These are phyloP conservation scores for Carcharodon carcharias DNA, from an alignment of 2,797 vertebrate genomes.

Conservation along the genomic window DNA sequence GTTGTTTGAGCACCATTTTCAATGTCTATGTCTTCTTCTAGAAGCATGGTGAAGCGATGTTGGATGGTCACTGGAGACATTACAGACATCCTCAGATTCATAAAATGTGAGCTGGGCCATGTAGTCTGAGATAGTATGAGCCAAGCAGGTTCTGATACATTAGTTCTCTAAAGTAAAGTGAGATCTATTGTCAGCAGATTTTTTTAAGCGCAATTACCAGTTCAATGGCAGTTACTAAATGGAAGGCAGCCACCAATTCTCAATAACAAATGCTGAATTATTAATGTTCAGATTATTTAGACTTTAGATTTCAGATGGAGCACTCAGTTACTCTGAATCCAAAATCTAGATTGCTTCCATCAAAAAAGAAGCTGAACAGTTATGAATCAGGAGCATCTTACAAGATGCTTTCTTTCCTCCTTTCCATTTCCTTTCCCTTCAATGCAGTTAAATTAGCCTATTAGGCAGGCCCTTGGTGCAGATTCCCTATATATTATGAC, in stretches of 20 bases:
- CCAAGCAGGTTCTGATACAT: not conserved
- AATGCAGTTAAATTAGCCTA: not conserved
- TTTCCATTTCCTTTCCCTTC: no score
- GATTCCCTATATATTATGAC: not conserved
- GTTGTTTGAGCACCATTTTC: not conserved
- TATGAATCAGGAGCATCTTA: not conserved
- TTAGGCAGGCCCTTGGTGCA: not conserved
- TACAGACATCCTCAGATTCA: not conserved
- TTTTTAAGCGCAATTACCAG: not conserved
- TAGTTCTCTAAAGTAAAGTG: not conserved
- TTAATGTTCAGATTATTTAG: not conserved
- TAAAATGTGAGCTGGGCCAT: not conserved
- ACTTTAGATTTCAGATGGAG: not conserved
- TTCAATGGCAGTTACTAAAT: conserved; percentile 1
- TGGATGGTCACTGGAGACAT: not conserved
- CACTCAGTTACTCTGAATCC: not conserved
- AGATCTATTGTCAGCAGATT: not conserved
- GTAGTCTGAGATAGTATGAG: not conserved
- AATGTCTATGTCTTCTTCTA: not conserved
- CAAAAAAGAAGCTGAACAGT: not conserved
- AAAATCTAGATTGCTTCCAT: not conserved
- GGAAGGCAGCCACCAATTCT: not conserved
- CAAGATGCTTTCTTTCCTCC: not conserved
- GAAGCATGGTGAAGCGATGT: not conserved
- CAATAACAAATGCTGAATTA: not conserved